Base-by-base conservation (phyloP, 2,888 invertebrate genomes). In the Theodoxus fluviatilis region DNA sequence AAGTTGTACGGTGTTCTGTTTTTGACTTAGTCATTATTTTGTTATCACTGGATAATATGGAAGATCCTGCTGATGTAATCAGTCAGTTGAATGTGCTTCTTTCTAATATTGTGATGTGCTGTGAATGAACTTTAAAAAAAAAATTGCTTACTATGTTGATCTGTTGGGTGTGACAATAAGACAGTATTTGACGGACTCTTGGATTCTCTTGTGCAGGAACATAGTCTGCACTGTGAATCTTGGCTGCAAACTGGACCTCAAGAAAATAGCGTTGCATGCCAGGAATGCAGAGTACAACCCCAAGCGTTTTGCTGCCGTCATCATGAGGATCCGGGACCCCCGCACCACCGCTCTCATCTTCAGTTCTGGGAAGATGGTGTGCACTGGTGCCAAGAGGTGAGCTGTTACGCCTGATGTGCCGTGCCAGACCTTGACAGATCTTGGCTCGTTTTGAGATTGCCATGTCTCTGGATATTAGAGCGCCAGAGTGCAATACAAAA, bases 201-300 rank as follows among this genome's bases (percentile, higher is more conserved):
- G n/a, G n/a, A n/a, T n/a, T n/a, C n/a, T n/a, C n/a, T n/a, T n/a
- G n/a, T n/a, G 90, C 71, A 96, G 96, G 85, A 99, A 98, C 85
- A 98, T 99, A 83, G 98, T 99, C 0, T 96, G 98, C 63, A 99
- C 98, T 4, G 98, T 99, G 0, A 98, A 97, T 87, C 89, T 99
- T 68, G 86, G 93, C 81, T 97, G 97, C 87, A 95, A 95, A 88
- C 89, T 98, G 77, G 98, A 99, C 85, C 89, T 99, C 73, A 98
- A 98, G 85, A 95, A 94, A 88, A 99, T 99, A 80, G 98, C 98
- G 0, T 89, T 98, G 2, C 97, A 97, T 86, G 98, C 98, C 0
- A 92, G 98, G 86, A 99, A 99, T 89, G 98, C 98, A 1, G 98
- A 99, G 88, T 99, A 98, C 86, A 99, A 99, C 88, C 98, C 98